Conservation (phyloP, 1,140 invertebrate genomes). For the Pogonomyrmex barbatus region DNA sequence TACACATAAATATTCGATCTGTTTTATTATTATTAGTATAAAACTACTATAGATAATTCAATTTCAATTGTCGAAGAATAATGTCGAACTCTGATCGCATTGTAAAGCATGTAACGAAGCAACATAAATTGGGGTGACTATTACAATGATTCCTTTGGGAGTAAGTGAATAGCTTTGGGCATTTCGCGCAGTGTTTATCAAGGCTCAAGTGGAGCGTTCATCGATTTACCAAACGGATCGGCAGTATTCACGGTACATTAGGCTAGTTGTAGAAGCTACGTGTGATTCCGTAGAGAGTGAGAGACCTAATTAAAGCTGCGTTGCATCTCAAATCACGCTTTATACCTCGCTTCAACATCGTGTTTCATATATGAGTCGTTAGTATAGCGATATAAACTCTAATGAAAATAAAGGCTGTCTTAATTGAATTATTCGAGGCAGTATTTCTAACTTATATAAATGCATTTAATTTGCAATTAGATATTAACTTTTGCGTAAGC, state of each 20-base stretch:
- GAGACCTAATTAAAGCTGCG: constrained; percentile 67
- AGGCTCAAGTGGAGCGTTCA: constrained; percentile 63
- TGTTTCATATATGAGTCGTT: neutral
- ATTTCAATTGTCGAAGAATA: neutral
- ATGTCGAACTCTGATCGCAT: neutral
- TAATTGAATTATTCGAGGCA: neutral
- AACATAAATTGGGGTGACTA: neutral
- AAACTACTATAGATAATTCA: neutral
- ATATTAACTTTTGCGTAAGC: neutral
- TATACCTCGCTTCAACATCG: constrained; percentile 31
- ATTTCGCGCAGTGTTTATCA: constrained; percentile 71
- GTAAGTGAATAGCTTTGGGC: constrained; percentile 47
- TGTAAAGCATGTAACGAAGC: constrained; percentile 17
- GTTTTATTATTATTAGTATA: neutral
- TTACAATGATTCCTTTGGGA: constrained; percentile 3
- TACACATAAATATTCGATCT: neutral
- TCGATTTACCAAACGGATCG: constrained; percentile 68
- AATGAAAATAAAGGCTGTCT: neutral
- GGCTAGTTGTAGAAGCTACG: constrained; percentile 73
- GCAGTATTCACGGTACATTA: constrained; percentile 68
- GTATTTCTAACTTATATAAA: neutral
- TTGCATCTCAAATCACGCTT: constrained; percentile 46
- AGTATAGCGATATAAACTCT: neutral
- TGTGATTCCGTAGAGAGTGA: constrained; percentile 40
- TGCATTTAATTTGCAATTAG: neutral